phyloP scores from a whole-genome alignment of 2,113 vertebrate genomes.

The Helogale parvula region DNA sequence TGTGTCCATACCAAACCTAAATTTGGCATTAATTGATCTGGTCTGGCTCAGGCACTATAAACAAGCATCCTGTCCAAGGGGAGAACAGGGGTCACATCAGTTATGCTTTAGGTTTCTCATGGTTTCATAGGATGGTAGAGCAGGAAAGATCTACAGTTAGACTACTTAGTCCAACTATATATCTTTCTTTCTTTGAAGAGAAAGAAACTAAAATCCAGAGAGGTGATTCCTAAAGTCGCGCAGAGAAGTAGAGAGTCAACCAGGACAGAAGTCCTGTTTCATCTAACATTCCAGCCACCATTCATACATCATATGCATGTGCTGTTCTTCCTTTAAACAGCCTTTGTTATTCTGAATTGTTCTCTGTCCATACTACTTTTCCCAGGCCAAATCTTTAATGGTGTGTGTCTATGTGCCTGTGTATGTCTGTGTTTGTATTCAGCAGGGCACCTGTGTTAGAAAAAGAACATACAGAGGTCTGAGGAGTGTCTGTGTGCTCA shows the following conservation, averaged over 20 bases:
- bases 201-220: neutral
- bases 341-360: neutral
- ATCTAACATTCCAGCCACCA: neutral
- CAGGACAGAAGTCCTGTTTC: neutral
- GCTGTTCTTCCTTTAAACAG: neutral
- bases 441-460: neutral
- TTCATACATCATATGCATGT: fast-evolving
- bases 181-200: neutral
- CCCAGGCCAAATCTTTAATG: neutral
- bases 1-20: neutral
- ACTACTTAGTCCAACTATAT: neutral
- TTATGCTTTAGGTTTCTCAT: neutral
- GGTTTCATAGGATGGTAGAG: neutral
- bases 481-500: neutral
- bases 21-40: neutral
- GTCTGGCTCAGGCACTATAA: neutral
- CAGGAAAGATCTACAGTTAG: neutral
- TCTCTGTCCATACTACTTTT: neutral
- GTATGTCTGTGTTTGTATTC: neutral
- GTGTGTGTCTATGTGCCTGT: too few species aligned
- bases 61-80: neutral
- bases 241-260: neutral
- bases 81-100: neutral
- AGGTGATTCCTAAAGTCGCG: neutral
- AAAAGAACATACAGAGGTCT: neutral